Conservation (phyloP, 2,888 invertebrate genomes). For the Eupithecia centaureata region DNA sequence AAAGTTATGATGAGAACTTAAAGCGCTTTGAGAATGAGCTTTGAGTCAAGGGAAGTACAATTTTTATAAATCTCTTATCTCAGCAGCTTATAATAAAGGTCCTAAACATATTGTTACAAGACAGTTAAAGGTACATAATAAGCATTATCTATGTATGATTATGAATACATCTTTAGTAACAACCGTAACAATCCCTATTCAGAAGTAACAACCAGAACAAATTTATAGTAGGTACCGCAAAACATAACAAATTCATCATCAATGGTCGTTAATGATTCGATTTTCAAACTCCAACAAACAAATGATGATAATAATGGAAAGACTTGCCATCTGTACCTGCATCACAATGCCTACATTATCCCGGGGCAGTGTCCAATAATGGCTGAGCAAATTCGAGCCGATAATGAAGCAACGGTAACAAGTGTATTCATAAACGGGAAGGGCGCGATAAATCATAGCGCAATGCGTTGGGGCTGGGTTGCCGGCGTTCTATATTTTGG, state of each 20-base stretch:
- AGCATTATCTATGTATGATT: neutral
- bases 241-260: neutral
- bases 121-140: neutral
- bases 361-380: conserved; percentile 73
- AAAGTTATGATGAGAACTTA: neutral
- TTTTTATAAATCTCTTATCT: neutral
- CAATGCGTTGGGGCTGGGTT: conserved; percentile 49
- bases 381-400: conserved; percentile 69
- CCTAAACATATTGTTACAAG: neutral
- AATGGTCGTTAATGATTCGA: neutral
- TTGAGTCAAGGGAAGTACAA: neutral
- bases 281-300: conserved; percentile 7
- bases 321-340: conserved; percentile 42
- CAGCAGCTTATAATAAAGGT: neutral
- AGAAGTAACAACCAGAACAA: neutral
- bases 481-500: conserved; percentile 11
- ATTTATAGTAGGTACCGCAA: neutral
- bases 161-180: neutral
- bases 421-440: conserved; percentile 81
- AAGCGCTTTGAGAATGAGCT: neutral
- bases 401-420: conserved; percentile 80
- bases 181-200: neutral
- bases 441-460: conserved; percentile 78
- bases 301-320: conserved; percentile 10
- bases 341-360: conserved; percentile 74